Percentiles rank a stretch among this genome's conserved stretches.
phyloP scores from a whole-genome alignment of 2,888 invertebrate genomes.

The Trachelus tabidus region DNA sequence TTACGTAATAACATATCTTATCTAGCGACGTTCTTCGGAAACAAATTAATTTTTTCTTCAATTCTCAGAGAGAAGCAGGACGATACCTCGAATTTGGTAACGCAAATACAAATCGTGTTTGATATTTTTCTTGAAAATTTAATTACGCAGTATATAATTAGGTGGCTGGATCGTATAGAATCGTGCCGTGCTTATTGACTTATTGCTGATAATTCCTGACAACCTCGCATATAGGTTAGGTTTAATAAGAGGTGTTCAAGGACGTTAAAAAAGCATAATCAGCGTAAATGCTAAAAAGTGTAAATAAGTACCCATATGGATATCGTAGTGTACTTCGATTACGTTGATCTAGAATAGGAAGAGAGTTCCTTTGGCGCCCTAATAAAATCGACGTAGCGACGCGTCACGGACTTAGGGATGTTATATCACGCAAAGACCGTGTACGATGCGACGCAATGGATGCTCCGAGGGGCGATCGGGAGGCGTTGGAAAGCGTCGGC shows the following conservation, averaged over 20 bases:
- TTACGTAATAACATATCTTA: background rate
- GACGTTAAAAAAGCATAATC: background rate
- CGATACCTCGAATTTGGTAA: background rate
- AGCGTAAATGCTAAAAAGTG: background rate
- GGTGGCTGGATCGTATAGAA: background rate
- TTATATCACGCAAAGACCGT: constrained; percentile 27
- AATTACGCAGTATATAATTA: background rate
- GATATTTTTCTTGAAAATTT: background rate
- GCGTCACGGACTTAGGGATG: constrained; percentile 13
- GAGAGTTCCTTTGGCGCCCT: background rate
- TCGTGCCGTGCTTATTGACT: background rate
- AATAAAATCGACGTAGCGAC: background rate
- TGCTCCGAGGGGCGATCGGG: background rate
- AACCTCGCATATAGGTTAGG: background rate
- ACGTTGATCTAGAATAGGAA: background rate
- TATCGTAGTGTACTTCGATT: background rate
- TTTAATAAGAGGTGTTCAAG: background rate
- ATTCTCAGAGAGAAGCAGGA: background rate
- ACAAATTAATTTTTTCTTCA: background rate
- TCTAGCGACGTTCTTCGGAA: background rate
- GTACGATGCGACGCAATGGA: background rate
- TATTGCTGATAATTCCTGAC: background rate
- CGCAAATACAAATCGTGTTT: background rate
- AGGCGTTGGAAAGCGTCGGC: background rate
- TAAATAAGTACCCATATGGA: background rate